Evolutionary conservation across 2,113 vertebrate species (phyloP).

Genomic region (Melanerpes aurifrons): DNA sequence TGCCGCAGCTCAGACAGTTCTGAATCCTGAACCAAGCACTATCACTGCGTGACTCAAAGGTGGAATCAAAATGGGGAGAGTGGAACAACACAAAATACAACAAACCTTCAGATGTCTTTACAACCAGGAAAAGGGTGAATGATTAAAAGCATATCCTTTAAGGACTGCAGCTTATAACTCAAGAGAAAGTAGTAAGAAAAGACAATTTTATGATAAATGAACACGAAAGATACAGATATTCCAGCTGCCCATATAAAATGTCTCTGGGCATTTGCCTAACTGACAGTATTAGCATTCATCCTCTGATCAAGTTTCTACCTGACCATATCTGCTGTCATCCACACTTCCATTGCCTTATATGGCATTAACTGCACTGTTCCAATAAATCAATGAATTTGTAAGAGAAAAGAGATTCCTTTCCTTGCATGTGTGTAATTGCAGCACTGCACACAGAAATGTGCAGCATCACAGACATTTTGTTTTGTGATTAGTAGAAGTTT

Average conservation of each 20-base stretch:
- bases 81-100: background rate
- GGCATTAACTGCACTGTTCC: background rate
- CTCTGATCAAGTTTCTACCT: background rate
- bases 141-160: background rate
- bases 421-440: background rate
- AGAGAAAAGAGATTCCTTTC: background rate
- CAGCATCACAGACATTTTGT: background rate
- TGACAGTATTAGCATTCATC: background rate
- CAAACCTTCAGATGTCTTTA: background rate
- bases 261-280: background rate
- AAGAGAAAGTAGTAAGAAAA: background rate
- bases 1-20: background rate
- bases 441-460: rapidly evolving
- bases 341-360: background rate
- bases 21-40: background rate
- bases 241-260: background rate
- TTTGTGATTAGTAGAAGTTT: background rate
- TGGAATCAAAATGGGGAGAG: background rate
- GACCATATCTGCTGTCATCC: background rate
- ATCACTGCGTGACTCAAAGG: background rate
- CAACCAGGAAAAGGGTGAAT: background rate
- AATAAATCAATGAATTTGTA: background rate
- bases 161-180: background rate
- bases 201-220: background rate
- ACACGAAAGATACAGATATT: background rate